phyloP scores from a whole-genome alignment of 2,797 vertebrate species.

The Eutrigla gurnardus region DNA sequence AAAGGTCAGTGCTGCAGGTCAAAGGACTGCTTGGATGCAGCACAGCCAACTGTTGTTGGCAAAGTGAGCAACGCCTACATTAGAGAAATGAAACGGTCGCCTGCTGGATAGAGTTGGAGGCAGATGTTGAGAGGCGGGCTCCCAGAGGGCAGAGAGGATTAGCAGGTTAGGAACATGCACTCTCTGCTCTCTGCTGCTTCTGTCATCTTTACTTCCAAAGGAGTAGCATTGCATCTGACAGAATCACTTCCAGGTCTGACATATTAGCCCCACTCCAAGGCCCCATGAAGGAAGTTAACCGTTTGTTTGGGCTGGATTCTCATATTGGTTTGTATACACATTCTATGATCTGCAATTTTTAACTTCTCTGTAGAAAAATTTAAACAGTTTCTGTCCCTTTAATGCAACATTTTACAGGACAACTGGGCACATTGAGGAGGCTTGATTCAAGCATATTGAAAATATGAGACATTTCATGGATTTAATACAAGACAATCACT shows the following conservation, averaged over 20 bases:
- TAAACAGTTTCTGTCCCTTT: neutral
- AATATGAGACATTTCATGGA: no score
- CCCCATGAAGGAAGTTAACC: neutral
- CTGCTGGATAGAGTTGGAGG: conserved; percentile 13
- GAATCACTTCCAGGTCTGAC: neutral
- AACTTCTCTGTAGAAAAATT: neutral
- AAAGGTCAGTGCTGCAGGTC: conserved; percentile 15
- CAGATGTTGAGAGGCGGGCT: conserved; percentile 47
- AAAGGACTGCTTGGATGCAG: neutral
- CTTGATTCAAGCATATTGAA: no score
- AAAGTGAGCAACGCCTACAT: conserved; percentile 11
- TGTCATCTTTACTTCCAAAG: conserved; percentile 15
- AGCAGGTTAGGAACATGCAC: conserved; percentile 14
- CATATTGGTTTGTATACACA: neutral
- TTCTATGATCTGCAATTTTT: neutral
- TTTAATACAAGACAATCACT: no score
- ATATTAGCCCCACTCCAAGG: neutral
- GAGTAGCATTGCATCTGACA: conserved; percentile 11
- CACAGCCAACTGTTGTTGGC: conserved; percentile 34
- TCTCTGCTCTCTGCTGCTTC: conserved; percentile 6
- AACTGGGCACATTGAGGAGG: neutral
- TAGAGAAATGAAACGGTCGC: conserved; percentile 33
- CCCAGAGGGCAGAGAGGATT: conserved; percentile 43
- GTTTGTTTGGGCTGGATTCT: neutral
- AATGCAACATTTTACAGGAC: neutral